Conservation (phyloP, 2,113 vertebrate species). For the Corythoichthys haematopterus region DNA sequence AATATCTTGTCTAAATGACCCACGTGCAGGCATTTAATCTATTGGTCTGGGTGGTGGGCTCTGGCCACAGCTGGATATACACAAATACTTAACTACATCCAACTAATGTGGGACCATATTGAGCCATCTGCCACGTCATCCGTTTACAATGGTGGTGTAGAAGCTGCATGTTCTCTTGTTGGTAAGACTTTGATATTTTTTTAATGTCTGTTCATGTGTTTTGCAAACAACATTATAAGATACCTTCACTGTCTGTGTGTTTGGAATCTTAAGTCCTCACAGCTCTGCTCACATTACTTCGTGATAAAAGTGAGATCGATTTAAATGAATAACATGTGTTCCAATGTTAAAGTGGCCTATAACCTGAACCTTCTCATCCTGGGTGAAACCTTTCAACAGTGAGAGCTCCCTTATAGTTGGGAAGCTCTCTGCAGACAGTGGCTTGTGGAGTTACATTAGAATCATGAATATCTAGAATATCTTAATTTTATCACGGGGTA, state of each 20-base stretch:
- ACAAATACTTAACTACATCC: slow-evolving; percentile 69
- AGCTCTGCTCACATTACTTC: too few species aligned
- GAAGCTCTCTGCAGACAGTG: too few species aligned
- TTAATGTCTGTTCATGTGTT: neutral
- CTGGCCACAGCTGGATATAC: slow-evolving; percentile 66
- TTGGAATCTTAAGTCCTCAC: too few species aligned
- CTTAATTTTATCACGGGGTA: too few species aligned
- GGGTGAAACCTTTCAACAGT: too few species aligned
- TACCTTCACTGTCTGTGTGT: neutral
- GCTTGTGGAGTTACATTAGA: too few species aligned
- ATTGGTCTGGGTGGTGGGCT: slow-evolving; percentile 73
- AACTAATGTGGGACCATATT: slow-evolving; percentile 71
- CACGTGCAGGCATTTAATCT: slow-evolving; percentile 54
- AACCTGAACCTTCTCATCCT: too few species aligned
- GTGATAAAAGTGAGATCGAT: too few species aligned
- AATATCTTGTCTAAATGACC: slow-evolving; percentile 15
- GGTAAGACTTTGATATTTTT: slow-evolving; percentile 45
- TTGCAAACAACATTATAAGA: neutral
- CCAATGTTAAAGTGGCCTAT: too few species aligned
- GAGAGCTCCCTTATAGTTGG: too few species aligned
- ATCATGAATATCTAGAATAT: too few species aligned
- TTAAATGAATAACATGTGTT: too few species aligned
- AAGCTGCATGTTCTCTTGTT: slow-evolving; percentile 63
- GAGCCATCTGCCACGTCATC: slow-evolving; percentile 64
- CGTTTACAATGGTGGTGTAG: slow-evolving; percentile 70